Conservation (phyloP, 2,113 vertebrate species). For the Strix aluco region DNA sequence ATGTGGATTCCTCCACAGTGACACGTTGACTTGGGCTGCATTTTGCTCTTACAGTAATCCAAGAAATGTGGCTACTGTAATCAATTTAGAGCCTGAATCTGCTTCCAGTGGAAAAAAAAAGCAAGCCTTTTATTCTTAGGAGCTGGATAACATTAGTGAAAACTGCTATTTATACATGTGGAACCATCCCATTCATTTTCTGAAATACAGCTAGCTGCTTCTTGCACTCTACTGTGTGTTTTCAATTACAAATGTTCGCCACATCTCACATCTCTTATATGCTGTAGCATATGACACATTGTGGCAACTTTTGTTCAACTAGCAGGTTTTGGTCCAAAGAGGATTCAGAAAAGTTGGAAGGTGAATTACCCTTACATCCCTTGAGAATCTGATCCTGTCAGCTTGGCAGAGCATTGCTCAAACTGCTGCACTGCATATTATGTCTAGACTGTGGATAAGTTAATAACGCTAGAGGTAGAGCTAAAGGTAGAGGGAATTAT, state of each 20-base stretch:
- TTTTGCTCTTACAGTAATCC: neutral
- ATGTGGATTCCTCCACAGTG: neutral
- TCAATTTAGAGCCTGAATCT: neutral
- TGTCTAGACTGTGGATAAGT: constrained; percentile 30
- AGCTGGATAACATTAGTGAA: neutral
- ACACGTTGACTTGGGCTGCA: neutral
- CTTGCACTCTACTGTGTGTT: neutral
- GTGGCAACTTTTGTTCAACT: constrained; percentile 46
- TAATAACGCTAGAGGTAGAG: constrained; percentile 41
- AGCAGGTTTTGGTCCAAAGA: constrained; percentile 46
- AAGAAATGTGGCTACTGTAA: neutral
- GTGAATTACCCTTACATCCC: constrained; percentile 30
- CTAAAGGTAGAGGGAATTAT: constrained; percentile 35
- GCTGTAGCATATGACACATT: neutral
- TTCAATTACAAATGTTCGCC: constrained; percentile 9
- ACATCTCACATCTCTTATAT: neutral
- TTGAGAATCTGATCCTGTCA: constrained; percentile 39
- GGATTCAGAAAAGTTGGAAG: constrained; percentile 34
- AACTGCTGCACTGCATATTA: neutral
- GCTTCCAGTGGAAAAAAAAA: neutral
- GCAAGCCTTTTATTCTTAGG: neutral
- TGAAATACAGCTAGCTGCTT: neutral
- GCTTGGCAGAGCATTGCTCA: neutral
- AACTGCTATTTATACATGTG: neutral
- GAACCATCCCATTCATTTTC: neutral